Evolutionary conservation across 2,888 invertebrate genomes (phyloP), one percentile per base, ranked within the genome.

Genomic region (Chymomyza caudatula): DNA sequence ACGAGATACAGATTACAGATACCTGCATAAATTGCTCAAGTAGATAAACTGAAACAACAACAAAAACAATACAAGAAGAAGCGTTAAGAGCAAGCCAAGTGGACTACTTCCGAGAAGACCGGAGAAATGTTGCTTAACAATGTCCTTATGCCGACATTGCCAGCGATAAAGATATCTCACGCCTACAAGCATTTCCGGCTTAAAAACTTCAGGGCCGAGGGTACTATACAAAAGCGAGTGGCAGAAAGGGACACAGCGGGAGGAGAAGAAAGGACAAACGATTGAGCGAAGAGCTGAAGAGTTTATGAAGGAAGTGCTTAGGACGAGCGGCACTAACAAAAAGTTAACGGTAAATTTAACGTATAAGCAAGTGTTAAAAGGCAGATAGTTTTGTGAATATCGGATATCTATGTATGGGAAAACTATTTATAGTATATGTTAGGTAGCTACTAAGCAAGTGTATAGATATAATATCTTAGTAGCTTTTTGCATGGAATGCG

Each of bases 111-210:
- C 62, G 65, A 77, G 77, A 77, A 77, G 62, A 51, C 20, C 51
- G 51, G 2, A 54, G 56, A 64, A 44, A 76, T 58, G 52, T 42
- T 51, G 69, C 52, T 56, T 47, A 25, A 55, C 47, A 42, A 54
- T 51, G 53, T 53, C 53, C 58, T 61, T 19, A 63, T 71, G 20
- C 15, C 37, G 29, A 22, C 42, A 47, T 53, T 42, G 66, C 59
- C 47, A 53, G 63, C 63, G 70, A 78, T 86, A 75, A 82, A 82
- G 81, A 82, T 86, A 86, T 82, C 86, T 85, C 81, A 82, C 81
- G 81, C 81, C 81, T 82, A 82, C 85, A 73, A 78, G 77, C 73
- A 79, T 86, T 82, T 82, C 81, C 81, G 86, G 81, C 86, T 82
- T 85, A 72, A 69, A 51, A 15, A 47, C 17, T 47, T 47, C 6